Evolutionary conservation across 2,888 invertebrate genomes (phyloP), one percentile per base, ranked within the genome.

Genomic region (Catocala sponsa): DNA sequence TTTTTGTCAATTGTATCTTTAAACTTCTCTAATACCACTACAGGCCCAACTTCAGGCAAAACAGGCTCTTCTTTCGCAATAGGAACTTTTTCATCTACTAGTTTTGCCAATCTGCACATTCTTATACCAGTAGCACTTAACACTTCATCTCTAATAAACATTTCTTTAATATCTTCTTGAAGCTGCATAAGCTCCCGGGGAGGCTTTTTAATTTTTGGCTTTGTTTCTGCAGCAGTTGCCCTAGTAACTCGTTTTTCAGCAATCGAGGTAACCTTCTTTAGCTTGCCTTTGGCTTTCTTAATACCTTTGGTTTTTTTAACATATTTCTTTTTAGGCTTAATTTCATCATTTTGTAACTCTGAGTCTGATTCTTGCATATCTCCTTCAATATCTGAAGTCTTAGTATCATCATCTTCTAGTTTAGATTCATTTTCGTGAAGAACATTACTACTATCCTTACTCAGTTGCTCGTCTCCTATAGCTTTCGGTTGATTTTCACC

Each of bases 161-260:
- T 96, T 78, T 97, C 96, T 74, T 96, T 95, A 47, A 97, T 95
- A 72, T 97, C 96, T 67, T 96, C 96, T 72, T 97, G 97, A 1
- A 97, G 88, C 83, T 95, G 93, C 76, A 96, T 95, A 52, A 97
- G 81, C 77, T 97, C 97, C 66, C 88, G 86, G 55, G 83, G 84
- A 43, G 74, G 79, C 71, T 88, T 89, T 72, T 91, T 86, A 59
- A 71, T 32, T 51, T 70, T 74, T 12, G 63, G 67, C 70, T 80
- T 79, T 6, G 65, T 64, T 33, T 60, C 55, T 2, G 66, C 65
- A 46, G 74, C 72, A 56, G 75, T 81, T 6, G 86, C 82, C 41
- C 84, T 78, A 65, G 81, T 86, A 32, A 82, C 70, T 58, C 80
- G 79, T 74, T 82, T 84, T 6, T 48, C 63, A 43, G 61, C 49